Percentiles rank a stretch among this genome's conserved stretches.
Evolutionary conservation across 2,113 vertebrate genomes (phyloP).

Genomic region (Platysternon megacephalum): DNA sequence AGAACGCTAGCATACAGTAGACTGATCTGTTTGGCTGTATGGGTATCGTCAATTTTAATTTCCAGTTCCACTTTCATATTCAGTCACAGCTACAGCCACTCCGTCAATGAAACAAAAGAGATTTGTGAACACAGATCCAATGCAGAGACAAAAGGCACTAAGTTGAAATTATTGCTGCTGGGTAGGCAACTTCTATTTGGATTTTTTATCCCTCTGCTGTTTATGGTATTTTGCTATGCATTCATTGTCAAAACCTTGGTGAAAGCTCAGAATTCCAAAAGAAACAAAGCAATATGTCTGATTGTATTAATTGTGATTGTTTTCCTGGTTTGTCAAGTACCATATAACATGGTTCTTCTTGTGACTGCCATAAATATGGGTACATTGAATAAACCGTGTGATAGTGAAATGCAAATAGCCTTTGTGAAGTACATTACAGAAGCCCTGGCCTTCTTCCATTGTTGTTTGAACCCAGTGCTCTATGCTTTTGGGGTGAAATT

Average conservation of each 20-base stretch:
- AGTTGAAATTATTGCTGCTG: slow-evolving; percentile 79
- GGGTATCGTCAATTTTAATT: slow-evolving; percentile 81
- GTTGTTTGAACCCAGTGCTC: slow-evolving; percentile 92
- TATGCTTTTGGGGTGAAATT: slow-evolving; percentile 95
- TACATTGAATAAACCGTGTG: slow-evolving; percentile 52
- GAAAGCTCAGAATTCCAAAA: slow-evolving; percentile 86
- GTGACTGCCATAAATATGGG: slow-evolving; percentile 72
- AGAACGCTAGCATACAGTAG: slow-evolving; percentile 71
- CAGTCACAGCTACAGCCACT: slow-evolving; percentile 56
- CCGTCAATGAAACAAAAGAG: not conserved
- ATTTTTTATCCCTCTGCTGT: slow-evolving; percentile 87
- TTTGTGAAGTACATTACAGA: slow-evolving; percentile 72
- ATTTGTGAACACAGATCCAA: slow-evolving; percentile 82
- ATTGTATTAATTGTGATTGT: slow-evolving; percentile 86
- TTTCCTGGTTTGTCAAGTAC: slow-evolving; percentile 89
- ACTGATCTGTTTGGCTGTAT: slow-evolving; percentile 81
- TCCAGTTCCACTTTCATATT: slow-evolving; percentile 84
- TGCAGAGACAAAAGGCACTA: not conserved
- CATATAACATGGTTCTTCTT: slow-evolving; percentile 85
- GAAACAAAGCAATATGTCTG: slow-evolving; percentile 90
- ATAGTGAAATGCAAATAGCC: not conserved
- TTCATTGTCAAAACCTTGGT: slow-evolving; percentile 84
- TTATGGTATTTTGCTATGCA: slow-evolving; percentile 89
- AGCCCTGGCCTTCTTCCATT: slow-evolving; percentile 90
- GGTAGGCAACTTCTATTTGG: slow-evolving; percentile 83